Evolutionary conservation across 2,113 vertebrate genomes (phyloP), one percentile per base, ranked within the genome.

Genomic region (Myrmecophaga tridactyla): DNA sequence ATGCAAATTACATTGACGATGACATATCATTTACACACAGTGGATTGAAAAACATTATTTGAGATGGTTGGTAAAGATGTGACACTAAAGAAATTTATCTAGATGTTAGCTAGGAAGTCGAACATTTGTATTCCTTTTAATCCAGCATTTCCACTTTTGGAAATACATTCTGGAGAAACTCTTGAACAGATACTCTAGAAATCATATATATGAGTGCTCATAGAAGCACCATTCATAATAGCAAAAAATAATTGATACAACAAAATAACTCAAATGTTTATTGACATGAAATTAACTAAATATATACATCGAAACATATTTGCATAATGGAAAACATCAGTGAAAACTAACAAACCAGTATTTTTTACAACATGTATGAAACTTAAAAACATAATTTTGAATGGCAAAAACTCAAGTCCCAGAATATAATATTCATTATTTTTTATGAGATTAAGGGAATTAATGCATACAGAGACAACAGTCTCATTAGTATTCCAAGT

Each of bases 301-400:
- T 56, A 56, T 20, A 62, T 56, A n/a, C 62, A 89, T 80, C n/a
- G 48, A 69, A 62, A 83, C 11, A 13, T 83, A 43, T 25, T 81
- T 75, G 23, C 14, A 39, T 56, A 84, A 56, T 29, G n/a, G n/a
- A 70, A 86, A 34, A 53, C 36, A 11, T 10, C 62, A n/a, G 29
- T 46, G 75, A 58, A 75, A 76, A 83, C 82, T 76, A 70, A 75
- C 36, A 72, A 72, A 48, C 41, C 27, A 48, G 7, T 58, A 6
- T 85, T 89, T 91, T 53, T 13, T 75, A 48, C 4, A 51, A 88
- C 36, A n/a, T 88, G 27, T 72, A 46, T 78, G 43, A 43, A 83
- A 77, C 43, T 62, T 82, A 86, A 90, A 72, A 73, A 36, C 48
- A 62, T 56, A 86, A 82, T 86, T 70, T 76, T 88, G 85, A 92